Evolutionary conservation across 1,140 invertebrate species (phyloP).

Genomic region (Hormaphis cornu): DNA sequence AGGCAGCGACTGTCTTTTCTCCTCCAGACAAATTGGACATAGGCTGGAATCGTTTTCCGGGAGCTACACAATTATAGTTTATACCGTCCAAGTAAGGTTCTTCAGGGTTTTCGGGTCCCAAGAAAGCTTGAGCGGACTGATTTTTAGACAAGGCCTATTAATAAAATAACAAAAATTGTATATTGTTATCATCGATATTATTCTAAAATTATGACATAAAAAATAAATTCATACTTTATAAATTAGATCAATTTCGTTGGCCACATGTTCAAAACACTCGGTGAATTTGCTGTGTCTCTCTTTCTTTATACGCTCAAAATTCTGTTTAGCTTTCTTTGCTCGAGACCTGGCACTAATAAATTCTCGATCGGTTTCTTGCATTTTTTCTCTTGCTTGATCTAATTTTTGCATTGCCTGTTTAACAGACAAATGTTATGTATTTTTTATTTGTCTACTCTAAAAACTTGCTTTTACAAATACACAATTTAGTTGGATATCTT

Average conservation of each 20-base stretch:
- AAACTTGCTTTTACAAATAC: too few species aligned
- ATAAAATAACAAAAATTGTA: not conserved
- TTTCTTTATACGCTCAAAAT: conserved; percentile 92
- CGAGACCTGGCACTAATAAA: conserved; percentile 88
- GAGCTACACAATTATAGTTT: conserved; percentile 98
- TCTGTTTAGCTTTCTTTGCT: conserved; percentile 87
- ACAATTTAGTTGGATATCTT: too few species aligned
- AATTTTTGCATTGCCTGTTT: conserved; percentile 79
- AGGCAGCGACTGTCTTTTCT: conserved; percentile 95
- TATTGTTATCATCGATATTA: not conserved
- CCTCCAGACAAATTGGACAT: conserved; percentile 99
- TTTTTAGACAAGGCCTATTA: conserved; percentile 79
- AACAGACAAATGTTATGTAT: too few species aligned
- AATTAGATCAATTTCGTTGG: conserved; percentile 94
- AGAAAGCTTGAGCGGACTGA: conserved; percentile 94
- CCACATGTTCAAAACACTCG: conserved; percentile 95
- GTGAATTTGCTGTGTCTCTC: conserved; percentile 88
- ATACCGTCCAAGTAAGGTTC: conserved; percentile 97
- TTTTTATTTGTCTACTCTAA: too few species aligned
- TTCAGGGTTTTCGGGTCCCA: conserved; percentile 95
- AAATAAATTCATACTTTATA: conserved; percentile 66
- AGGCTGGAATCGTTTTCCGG: conserved; percentile 94
- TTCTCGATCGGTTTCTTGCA: conserved; percentile 92
- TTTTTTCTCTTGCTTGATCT: conserved; percentile 86
- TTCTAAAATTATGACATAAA: not conserved